Percentiles rank a stretch among this genome's conserved stretches.
Evolutionary conservation across 2,113 vertebrate species (phyloP).

Genomic region (Pimephales promelas): DNA sequence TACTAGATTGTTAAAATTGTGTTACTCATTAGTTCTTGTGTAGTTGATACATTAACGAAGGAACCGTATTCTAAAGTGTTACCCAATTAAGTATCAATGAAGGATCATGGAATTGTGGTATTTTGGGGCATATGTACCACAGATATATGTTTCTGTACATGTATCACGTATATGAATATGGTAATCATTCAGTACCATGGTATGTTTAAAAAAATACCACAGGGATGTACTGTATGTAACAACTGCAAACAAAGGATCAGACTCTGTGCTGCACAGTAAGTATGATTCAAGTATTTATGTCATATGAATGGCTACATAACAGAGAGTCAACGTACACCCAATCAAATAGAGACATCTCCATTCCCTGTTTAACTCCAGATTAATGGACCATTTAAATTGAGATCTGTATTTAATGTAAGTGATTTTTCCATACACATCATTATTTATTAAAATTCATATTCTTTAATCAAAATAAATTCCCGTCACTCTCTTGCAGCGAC

Average conservation of each 20-base stretch:
- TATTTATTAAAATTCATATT: too few relatives aligned
- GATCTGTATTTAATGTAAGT: neutral
- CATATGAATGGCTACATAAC: neutral
- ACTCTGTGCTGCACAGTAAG: neutral
- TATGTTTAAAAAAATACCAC: neutral
- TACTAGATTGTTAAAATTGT: too few relatives aligned
- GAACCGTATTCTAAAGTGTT: too few relatives aligned
- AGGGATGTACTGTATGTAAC: neutral
- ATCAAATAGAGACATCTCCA: too few relatives aligned
- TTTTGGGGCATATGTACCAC: neutral
- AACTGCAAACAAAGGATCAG: neutral
- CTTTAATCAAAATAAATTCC: too few relatives aligned
- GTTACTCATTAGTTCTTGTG: too few relatives aligned
- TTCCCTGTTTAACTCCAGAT: slow-evolving; percentile 15
- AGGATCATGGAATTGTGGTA: neutral
- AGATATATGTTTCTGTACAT: too few relatives aligned
- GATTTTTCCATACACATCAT: too few relatives aligned
- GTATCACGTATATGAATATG: neutral
- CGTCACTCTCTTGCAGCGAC: too few relatives aligned
- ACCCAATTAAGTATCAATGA: neutral
- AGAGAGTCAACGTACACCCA: neutral
- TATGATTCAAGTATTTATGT: neutral
- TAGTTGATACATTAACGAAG: too few relatives aligned
- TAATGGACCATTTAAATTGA: slow-evolving; percentile 5
- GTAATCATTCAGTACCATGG: neutral